phyloP scores from a whole-genome alignment of 2,113 vertebrate genomes.

The Paedocypris sp. region DNA sequence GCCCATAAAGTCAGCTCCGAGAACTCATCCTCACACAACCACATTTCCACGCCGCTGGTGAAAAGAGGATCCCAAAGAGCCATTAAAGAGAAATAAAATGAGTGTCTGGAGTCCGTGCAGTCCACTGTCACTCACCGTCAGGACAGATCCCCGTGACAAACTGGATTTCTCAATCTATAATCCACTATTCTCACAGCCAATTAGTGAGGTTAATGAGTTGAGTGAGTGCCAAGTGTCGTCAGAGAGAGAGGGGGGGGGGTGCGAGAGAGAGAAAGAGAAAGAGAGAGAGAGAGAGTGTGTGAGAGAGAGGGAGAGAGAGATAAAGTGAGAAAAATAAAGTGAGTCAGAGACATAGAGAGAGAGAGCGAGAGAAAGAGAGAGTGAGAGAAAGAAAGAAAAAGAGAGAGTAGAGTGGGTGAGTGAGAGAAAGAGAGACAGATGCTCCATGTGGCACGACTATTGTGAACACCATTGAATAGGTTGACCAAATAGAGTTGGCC shows the following conservation, averaged over 20 bases:
- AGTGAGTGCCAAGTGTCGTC: constrained; percentile 44
- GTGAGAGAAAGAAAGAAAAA: too few relatives aligned
- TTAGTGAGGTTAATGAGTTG: constrained; percentile 58
- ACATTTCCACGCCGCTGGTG: constrained; percentile 14
- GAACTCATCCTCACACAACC: constrained; percentile 4
- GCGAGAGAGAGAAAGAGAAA: background rate
- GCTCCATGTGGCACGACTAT: too few relatives aligned
- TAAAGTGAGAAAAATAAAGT: too few relatives aligned
- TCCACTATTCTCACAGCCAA: constrained; percentile 44
- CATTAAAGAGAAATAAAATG: constrained; percentile 44
- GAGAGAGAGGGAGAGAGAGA: too few relatives aligned
- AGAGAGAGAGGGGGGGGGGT: background rate
- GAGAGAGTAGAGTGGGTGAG: too few relatives aligned
- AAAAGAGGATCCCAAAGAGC: constrained; percentile 36
- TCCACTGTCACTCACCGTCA: constrained; percentile 30
- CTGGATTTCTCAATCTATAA: constrained; percentile 47
- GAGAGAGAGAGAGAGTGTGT: too few relatives aligned
- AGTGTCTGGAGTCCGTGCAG: constrained; percentile 17
- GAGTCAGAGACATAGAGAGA: too few relatives aligned
- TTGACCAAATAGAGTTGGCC: too few relatives aligned
- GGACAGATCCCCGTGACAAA: constrained; percentile 47
- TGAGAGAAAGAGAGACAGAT: too few relatives aligned
- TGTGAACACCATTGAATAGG: too few relatives aligned
- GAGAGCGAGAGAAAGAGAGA: too few relatives aligned
- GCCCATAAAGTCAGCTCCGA: background rate